Conservation (phyloP, 2,888 invertebrate species). For the Apotomis turbidana region DNA sequence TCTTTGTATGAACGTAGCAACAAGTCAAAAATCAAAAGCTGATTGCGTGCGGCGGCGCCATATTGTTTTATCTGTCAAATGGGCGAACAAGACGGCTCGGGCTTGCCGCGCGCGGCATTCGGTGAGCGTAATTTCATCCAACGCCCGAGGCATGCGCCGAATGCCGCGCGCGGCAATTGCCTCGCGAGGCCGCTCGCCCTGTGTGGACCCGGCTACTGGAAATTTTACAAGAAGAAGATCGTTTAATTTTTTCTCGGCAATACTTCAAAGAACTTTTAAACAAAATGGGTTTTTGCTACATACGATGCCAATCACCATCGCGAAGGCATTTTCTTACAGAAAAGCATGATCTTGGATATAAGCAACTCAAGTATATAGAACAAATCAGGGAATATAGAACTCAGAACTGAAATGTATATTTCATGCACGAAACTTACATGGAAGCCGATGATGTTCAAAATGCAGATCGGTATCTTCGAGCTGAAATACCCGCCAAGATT, state of each 20-base stretch:
- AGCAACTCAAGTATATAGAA: not conserved
- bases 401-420: conserved; percentile 7
- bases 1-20: too few relatives aligned
- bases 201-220: too few relatives aligned
- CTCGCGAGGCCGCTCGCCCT: too few relatives aligned
- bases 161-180: too few relatives aligned
- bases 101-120: too few relatives aligned
- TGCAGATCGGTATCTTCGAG: not conserved
- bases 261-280: conserved; percentile 7
- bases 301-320: not conserved
- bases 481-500: conserved; percentile 1
- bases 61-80: too few relatives aligned
- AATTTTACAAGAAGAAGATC: not conserved
- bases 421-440: conserved; percentile 21
- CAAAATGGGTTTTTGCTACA: conserved; percentile 1
- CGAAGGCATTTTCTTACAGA: not conserved
- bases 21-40: too few relatives aligned
- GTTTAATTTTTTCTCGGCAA: not conserved
- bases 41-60: too few relatives aligned
- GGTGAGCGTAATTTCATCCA: too few relatives aligned
- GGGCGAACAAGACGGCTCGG: too few relatives aligned
- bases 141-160: too few relatives aligned
- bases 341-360: not conserved
- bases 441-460: not conserved
- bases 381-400: conserved; percentile 7